Evolutionary conservation across 2,888 invertebrate species (phyloP).

Genomic region (Philhelius pedissequus): DNA sequence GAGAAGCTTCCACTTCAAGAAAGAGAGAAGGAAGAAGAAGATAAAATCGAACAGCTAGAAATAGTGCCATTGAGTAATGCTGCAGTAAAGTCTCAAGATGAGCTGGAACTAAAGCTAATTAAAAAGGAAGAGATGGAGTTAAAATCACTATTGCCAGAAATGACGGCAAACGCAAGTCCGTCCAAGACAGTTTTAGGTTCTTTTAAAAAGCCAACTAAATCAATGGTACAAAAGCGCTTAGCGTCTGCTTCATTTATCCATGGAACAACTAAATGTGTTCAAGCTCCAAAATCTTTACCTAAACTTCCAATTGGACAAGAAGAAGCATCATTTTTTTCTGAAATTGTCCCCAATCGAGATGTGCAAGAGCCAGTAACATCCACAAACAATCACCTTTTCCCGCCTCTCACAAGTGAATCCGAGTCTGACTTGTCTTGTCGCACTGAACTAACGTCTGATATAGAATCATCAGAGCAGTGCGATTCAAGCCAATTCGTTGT

Average conservation of each 20-base stretch:
- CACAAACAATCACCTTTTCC: neutral
- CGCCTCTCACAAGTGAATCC: conserved; percentile 2
- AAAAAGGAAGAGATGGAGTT: conserved; percentile 24
- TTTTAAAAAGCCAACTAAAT: conserved; percentile 9
- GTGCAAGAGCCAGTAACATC: neutral
- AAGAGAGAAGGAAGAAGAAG: conserved; percentile 2
- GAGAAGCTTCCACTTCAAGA: neutral
- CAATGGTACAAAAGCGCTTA: neutral
- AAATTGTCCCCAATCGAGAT: neutral
- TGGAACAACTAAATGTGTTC: neutral
- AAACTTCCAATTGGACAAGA: neutral
- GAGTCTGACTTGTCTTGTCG: neutral
- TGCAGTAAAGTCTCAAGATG: conserved; percentile 7
- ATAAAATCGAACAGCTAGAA: neutral
- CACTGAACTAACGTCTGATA: neutral
- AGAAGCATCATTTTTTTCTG: neutral
- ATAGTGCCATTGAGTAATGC: neutral
- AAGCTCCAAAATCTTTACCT: neutral
- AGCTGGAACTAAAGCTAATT: conserved; percentile 22
- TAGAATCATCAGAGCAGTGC: neutral
- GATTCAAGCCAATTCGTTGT: neutral
- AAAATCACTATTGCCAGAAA: neutral
- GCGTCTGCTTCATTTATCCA: neutral
- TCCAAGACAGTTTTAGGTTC: neutral
- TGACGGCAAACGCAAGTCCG: neutral